These are phyloP conservation scores for Catamblyrhynchus diadema DNA, from an alignment of 2,797 vertebrate genomes.

Conservation along the genomic window DNA sequence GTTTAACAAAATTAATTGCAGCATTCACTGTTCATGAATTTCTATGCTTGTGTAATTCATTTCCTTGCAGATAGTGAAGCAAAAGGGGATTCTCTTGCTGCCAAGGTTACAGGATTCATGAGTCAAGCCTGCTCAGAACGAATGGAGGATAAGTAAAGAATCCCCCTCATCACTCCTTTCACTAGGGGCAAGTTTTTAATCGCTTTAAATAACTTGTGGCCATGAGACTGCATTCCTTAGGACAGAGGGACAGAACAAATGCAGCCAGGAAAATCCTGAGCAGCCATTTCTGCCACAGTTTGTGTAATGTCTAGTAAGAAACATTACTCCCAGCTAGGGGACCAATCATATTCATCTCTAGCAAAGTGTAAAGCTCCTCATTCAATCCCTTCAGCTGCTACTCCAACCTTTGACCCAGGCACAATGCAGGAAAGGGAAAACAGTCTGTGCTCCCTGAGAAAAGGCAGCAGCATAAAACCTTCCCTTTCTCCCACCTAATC, in stretches of 20 bases:
- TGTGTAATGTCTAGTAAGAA: not conserved
- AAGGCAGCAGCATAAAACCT: not conserved
- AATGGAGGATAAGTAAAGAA: slow-evolving; percentile 30
- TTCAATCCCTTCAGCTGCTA: not conserved
- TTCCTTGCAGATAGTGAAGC: slow-evolving; percentile 39
- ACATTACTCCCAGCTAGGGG: not conserved
- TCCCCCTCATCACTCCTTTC: not conserved
- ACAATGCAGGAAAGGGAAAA: not conserved
- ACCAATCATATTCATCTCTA: not conserved
- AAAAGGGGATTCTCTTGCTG: slow-evolving; percentile 39
- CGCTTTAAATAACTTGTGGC: not conserved
- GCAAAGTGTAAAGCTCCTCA: not conserved
- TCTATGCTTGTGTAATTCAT: slow-evolving; percentile 43
- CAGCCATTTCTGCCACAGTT: not conserved
- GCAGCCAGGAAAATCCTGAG: not conserved
- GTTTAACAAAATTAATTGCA: slow-evolving; percentile 65
- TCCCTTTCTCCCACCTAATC: not conserved
- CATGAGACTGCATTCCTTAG: not conserved
- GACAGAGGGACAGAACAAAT: not conserved
- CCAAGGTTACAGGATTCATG: slow-evolving; percentile 50
- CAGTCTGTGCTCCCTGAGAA: not conserved
- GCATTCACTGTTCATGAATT: slow-evolving; percentile 49
- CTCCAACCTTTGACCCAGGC: not conserved
- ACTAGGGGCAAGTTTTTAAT: not conserved
- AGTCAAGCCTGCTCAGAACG: slow-evolving; percentile 8